Evolutionary conservation across 2,888 invertebrate genomes (phyloP), one percentile per base, ranked within the genome.

Genomic region (Lepidocyrtinus sp.): DNA sequence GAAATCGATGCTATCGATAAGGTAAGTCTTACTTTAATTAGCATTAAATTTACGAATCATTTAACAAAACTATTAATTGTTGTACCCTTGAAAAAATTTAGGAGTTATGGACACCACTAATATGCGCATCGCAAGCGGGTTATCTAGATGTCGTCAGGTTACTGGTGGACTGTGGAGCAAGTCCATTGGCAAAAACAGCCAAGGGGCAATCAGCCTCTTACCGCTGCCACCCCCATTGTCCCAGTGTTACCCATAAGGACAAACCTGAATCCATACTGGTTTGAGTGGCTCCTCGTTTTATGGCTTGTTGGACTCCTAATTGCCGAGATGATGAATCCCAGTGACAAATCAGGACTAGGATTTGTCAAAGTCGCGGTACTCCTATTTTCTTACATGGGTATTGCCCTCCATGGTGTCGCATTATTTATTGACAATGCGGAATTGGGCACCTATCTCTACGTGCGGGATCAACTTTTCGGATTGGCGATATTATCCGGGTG

Each of bases 1-100:
- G 98, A 99, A 90, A 98, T 99, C 87, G 98, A 99, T 89, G 96
- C 97, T 17, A 96, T 96, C 79, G 99, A 99, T 89, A 96, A 91
- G 90, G n/a, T n/a, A n/a, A n/a, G n/a, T n/a, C n/a, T n/a, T n/a
- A n/a, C n/a, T n/a, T n/a, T n/a, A n/a, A n/a, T n/a, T n/a, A n/a
- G n/a, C n/a, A n/a, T n/a, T n/a, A n/a, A n/a, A n/a, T n/a, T n/a
- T n/a, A n/a, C n/a, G n/a, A n/a, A n/a, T n/a, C n/a, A n/a, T n/a
- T n/a, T n/a, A n/a, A n/a, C n/a, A n/a, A n/a, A n/a, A n/a, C n/a
- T n/a, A n/a, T n/a, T n/a, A n/a, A n/a, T n/a, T n/a, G n/a, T n/a
- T n/a, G n/a, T n/a, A n/a, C n/a, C n/a, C n/a, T n/a, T n/a, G n/a
- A n/a, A n/a, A n/a, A n/a, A n/a, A n/a, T n/a, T n/a, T n/a, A n/a